phyloP scores from a whole-genome alignment of 1,140 invertebrate genomes.

The Lycorma delicatula region DNA sequence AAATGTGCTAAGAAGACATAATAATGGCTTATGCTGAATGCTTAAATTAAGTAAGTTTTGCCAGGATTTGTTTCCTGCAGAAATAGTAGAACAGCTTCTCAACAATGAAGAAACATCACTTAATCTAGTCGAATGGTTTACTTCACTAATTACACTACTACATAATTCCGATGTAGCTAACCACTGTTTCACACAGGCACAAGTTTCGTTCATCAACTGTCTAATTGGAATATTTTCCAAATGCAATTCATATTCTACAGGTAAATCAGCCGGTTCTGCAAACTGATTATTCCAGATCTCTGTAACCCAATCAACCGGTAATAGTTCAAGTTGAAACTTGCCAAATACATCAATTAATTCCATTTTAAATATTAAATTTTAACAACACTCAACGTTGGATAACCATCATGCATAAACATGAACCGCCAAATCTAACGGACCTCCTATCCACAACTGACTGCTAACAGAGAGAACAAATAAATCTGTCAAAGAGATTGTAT shows the following conservation, averaged over 20 bases:
- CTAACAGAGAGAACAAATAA: no score
- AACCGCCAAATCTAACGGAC: no score
- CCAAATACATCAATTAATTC: constrained; percentile 35
- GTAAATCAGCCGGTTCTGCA: constrained; percentile 38
- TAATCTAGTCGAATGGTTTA: constrained; percentile 6
- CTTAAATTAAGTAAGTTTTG: constrained; percentile 41
- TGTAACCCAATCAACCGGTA: constrained; percentile 42
- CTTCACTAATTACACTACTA: background rate
- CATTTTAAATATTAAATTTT: constrained; percentile 25
- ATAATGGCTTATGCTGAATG: constrained; percentile 41
- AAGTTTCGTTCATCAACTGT: constrained; percentile 33
- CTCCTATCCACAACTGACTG: no score
- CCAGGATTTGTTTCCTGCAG: constrained; percentile 39
- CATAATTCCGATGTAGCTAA: constrained; percentile 24
- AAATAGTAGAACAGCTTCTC: constrained; percentile 21
- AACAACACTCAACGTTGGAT: no score
- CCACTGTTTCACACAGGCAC: constrained; percentile 31
- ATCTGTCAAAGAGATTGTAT: no score
- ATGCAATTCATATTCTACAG: constrained; percentile 38
- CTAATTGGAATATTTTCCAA: constrained; percentile 37
- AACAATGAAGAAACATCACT: background rate
- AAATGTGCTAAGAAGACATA: constrained; percentile 44
- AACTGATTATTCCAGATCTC: constrained; percentile 43
- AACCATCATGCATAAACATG: no score
- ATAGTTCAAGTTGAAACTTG: constrained; percentile 35